phyloP scores from a whole-genome alignment of 2,888 invertebrate species.

The Rhogogaster chlorosoma region DNA sequence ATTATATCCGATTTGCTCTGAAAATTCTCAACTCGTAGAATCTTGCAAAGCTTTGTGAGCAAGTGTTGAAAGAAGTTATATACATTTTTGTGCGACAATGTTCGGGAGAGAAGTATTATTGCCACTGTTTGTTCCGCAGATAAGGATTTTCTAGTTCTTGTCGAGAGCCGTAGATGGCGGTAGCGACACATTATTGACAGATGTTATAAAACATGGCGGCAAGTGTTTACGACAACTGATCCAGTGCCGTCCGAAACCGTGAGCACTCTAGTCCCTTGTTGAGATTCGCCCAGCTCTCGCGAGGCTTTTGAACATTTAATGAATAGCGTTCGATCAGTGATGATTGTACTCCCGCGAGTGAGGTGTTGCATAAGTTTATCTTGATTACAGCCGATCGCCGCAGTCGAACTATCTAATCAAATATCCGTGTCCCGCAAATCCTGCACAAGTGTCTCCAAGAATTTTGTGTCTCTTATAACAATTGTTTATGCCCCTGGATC shows the following conservation, averaged over 20 bases:
- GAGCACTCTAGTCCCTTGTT: conserved; percentile 14
- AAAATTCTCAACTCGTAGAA: background rate
- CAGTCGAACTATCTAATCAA: conserved; percentile 16
- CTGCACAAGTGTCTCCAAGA: background rate
- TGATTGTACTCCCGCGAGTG: background rate
- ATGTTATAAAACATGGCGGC: conserved; percentile 73
- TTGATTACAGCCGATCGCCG: background rate
- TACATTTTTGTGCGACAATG: background rate
- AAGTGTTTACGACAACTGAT: conserved; percentile 77
- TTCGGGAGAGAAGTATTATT: background rate
- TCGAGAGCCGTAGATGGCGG: conserved; percentile 61
- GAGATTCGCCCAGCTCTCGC: background rate
- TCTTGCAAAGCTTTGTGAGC: background rate
- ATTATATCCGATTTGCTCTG: too few relatives aligned
- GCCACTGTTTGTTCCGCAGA: background rate
- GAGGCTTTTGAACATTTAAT: background rate
- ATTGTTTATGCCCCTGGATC: conserved; percentile 17
- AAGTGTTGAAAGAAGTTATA: background rate
- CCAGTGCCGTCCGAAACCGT: conserved; percentile 50
- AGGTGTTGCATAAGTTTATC: conserved; percentile 14
- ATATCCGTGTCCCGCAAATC: conserved; percentile 18
- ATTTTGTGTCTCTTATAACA: background rate
- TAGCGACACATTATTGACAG: conserved; percentile 69
- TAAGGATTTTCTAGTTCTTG: conserved; percentile 19
- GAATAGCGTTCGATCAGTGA: conserved; percentile 1